Percentiles rank a stretch among this genome's conserved stretches.
These are phyloP conservation scores for Atherinosoma microstoma DNA, from an alignment of 2,797 vertebrate genomes.

Conservation along the genomic window DNA sequence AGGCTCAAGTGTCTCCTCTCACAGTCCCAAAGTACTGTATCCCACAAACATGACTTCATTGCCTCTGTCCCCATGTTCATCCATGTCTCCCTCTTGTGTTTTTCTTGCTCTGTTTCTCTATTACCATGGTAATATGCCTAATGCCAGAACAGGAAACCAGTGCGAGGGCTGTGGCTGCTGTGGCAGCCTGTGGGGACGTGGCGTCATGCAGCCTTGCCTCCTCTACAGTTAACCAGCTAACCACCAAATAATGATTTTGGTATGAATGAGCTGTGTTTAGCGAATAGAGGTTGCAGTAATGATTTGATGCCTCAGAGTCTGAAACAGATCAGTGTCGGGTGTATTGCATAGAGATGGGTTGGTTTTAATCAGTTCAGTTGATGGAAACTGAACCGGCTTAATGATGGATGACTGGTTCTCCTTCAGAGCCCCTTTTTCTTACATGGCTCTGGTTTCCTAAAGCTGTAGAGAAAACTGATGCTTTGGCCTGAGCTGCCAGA, in stretches of 20 bases:
- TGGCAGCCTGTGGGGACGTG: constrained; percentile 49
- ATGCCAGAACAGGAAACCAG: constrained; percentile 70
- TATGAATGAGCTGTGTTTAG: constrained; percentile 10
- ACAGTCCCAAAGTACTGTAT: constrained; percentile 5
- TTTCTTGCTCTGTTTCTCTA: constrained; percentile 60
- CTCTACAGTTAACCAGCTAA: constrained; percentile 40
- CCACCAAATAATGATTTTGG: constrained; percentile 41
- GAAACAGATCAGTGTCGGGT: background rate
- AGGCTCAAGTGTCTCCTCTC: background rate
- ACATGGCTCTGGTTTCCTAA: constrained; percentile 15
- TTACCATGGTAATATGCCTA: constrained; percentile 64
- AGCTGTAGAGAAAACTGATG: constrained; percentile 18
- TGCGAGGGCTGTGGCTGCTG: constrained; percentile 54
- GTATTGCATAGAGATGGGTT: background rate
- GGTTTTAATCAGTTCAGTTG: background rate
- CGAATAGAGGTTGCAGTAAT: background rate
- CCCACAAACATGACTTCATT: constrained; percentile 56
- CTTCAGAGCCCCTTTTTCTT: constrained; percentile 20
- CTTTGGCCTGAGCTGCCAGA: constrained; percentile 8
- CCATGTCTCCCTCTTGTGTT: constrained; percentile 43
- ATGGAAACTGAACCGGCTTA: background rate
- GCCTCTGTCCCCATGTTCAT: constrained; percentile 13
- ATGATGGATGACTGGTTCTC: constrained; percentile 2
- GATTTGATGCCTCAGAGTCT: background rate
- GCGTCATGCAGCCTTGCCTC: constrained; percentile 41